Evolutionary conservation across 2,113 vertebrate species (phyloP).

Genomic region (Ia io): DNA sequence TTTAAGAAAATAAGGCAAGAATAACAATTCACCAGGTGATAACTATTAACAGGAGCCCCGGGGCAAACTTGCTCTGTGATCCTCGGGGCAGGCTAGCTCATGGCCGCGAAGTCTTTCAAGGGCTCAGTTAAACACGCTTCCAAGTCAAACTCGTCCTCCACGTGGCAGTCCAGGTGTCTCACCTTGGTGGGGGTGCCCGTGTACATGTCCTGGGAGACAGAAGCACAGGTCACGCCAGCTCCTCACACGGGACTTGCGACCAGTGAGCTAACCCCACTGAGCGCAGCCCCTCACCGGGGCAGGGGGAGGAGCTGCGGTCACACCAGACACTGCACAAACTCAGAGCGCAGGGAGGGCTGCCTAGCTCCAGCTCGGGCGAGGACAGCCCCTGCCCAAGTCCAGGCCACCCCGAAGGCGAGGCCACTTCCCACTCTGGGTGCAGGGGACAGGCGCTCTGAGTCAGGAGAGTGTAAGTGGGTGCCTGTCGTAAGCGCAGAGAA

Average conservation of each 20-base stretch:
- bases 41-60: slow-evolving; percentile 17
- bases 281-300: background rate
- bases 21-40: background rate
- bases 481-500: too few species aligned
- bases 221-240: background rate
- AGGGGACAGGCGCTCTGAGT: too few species aligned
- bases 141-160: slow-evolving; percentile 81
- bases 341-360: fast-evolving
- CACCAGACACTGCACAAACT: background rate
- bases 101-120: slow-evolving; percentile 75
- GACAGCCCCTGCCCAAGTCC: background rate
- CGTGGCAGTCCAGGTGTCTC: slow-evolving; percentile 80
- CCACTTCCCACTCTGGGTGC: background rate
- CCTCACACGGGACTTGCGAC: fast-evolving
- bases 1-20: slow-evolving; percentile 53
- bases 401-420: too few species aligned
- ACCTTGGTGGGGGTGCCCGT: slow-evolving; percentile 89
- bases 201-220: slow-evolving; percentile 81
- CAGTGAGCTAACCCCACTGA: background rate
- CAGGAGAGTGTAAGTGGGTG: too few species aligned
- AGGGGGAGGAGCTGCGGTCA: background rate
- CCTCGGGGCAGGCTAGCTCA: slow-evolving; percentile 66
- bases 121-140: slow-evolving; percentile 82
- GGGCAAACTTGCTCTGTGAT: background rate
- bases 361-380: background rate